phyloP scores from a whole-genome alignment of 2,888 invertebrate species.

The Muscina levida region DNA sequence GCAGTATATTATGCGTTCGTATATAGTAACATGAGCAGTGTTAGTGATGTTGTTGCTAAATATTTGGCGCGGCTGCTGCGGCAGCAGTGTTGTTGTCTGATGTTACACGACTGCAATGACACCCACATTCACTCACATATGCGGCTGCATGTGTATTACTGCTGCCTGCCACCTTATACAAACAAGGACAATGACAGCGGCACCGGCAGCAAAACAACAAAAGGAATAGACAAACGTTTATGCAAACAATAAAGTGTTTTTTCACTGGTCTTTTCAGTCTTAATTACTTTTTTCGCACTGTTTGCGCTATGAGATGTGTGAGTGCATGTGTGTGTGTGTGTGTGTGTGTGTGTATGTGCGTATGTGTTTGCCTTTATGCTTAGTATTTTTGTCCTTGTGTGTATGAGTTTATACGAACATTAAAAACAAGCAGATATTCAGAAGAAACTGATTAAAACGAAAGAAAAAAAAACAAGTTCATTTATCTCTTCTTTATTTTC shows the following conservation, averaged over 20 bases:
- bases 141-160: too few relatives aligned
- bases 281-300: slow-evolving; percentile 49
- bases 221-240: slow-evolving; percentile 1
- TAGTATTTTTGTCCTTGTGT: not conserved
- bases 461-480: slow-evolving; percentile 51
- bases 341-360: not conserved
- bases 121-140: slow-evolving; percentile 12
- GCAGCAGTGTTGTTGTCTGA: slow-evolving; percentile 8
- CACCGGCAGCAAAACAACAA: not conserved
- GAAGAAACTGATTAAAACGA: slow-evolving; percentile 59
- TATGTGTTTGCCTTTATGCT: not conserved
- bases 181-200: not conserved
- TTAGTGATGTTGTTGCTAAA: not conserved
- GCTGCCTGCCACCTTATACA: not conserved
- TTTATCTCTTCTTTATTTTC: slow-evolving; percentile 38
- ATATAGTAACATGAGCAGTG: slow-evolving; percentile 2
- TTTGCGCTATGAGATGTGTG: slow-evolving; percentile 16
- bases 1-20: not conserved
- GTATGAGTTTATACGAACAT: not conserved
- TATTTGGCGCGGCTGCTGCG: not conserved
- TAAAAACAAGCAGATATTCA: slow-evolving; percentile 25
- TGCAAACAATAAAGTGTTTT: slow-evolving; percentile 42
- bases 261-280: slow-evolving; percentile 42
- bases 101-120: slow-evolving; percentile 13
- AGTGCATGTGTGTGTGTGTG: not conserved